These are phyloP conservation scores for Cacoxenus indagator DNA, from an alignment of 2,888 invertebrate genomes.

Conservation along the genomic window DNA sequence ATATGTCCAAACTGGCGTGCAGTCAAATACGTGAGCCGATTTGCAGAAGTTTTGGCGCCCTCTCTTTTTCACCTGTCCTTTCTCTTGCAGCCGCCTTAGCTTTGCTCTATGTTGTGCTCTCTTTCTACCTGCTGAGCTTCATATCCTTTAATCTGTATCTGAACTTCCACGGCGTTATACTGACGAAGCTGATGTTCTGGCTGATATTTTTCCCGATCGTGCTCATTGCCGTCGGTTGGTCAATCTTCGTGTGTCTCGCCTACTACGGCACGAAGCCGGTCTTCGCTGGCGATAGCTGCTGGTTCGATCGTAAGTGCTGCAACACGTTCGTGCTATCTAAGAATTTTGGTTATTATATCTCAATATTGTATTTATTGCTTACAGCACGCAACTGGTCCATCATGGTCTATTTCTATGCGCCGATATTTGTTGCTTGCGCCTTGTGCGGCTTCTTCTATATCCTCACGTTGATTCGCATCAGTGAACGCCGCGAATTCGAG, in stretches of 20 bases:
- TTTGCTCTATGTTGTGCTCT: slow-evolving; percentile 55
- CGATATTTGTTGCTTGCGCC: slow-evolving; percentile 60
- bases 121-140: slow-evolving; percentile 60
- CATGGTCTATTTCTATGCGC: slow-evolving; percentile 65
- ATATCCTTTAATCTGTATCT: slow-evolving; percentile 62
- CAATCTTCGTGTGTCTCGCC: slow-evolving; percentile 53
- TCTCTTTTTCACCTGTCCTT: neutral
- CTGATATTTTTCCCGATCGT: slow-evolving; percentile 60
- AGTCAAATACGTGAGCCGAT: slow-evolving; percentile 54
- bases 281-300: slow-evolving; percentile 74
- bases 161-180: slow-evolving; percentile 59
- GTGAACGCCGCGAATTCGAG: slow-evolving; percentile 47
- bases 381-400: slow-evolving; percentile 64
- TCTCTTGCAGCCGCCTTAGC: slow-evolving; percentile 49
- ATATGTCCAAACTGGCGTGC: slow-evolving; percentile 52
- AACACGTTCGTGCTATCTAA: no score
- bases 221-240: slow-evolving; percentile 57
- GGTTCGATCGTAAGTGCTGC: slow-evolving; percentile 75
- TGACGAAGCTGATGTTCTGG: slow-evolving; percentile 64
- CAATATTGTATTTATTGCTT: neutral
- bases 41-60: neutral
- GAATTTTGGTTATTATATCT: no score
- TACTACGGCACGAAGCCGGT: slow-evolving; percentile 68
- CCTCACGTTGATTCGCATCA: slow-evolving; percentile 52
- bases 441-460: slow-evolving; percentile 58